These are phyloP conservation scores for Beris morrisii DNA, from an alignment of 2,888 invertebrate species.

Conservation along the genomic window DNA sequence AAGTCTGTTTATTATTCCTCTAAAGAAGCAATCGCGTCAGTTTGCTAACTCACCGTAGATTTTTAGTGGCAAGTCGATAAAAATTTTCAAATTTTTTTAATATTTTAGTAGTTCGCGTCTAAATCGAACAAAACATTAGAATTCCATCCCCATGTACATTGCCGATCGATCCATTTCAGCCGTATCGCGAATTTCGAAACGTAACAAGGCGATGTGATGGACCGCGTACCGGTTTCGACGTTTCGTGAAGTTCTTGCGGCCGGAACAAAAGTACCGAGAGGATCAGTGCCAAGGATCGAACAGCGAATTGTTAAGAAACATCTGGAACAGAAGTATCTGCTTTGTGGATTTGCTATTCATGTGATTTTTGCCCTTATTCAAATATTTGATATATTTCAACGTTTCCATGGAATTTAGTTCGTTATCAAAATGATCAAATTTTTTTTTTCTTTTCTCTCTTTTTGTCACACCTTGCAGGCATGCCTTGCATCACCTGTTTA, in stretches of 20 bases:
- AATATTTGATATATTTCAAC: neutral
- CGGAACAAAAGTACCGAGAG: constrained; percentile 42
- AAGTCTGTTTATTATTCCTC: constrained; percentile 20
- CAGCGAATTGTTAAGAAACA: constrained; percentile 51
- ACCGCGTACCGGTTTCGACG: constrained; percentile 25
- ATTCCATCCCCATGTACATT: constrained; percentile 11
- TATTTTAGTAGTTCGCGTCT: neutral
- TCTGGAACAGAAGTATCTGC: constrained; percentile 56
- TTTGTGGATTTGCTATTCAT: constrained; percentile 56
- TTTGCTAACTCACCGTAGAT: constrained; percentile 6
- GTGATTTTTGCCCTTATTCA: constrained; percentile 41
- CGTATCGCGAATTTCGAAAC: constrained; percentile 2
- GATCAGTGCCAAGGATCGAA: constrained; percentile 47
- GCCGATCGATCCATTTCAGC: neutral
- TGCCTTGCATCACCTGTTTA: constrained; percentile 55
- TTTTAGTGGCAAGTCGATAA: neutral
- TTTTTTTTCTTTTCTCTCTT: neutral
- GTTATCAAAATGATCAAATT: constrained; percentile 2
- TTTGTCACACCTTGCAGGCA: constrained; percentile 44
- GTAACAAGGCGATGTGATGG: constrained; percentile 21
- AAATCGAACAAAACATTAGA: neutral
- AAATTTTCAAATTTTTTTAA: neutral
- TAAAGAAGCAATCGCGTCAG: constrained; percentile 8
- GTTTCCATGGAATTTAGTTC: constrained; percentile 6
- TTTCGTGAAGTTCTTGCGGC: constrained; percentile 30